These are phyloP conservation scores for Sebastes baramenuke DNA, from an alignment of 2,797 vertebrate genomes.

Conservation along the genomic window DNA sequence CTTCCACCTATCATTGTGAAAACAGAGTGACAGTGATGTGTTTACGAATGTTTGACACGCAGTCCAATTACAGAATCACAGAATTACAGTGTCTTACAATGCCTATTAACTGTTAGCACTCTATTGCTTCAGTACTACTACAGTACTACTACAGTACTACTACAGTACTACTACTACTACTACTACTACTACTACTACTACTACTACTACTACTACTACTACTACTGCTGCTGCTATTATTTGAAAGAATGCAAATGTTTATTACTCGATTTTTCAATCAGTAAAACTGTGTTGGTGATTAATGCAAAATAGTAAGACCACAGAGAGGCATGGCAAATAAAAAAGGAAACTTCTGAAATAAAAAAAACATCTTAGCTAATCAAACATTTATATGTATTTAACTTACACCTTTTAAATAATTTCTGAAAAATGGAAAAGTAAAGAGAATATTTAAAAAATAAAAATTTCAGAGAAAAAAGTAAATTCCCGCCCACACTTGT, in stretches of 20 bases:
- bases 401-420: too few species aligned
- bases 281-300: background rate
- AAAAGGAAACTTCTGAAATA: too few species aligned
- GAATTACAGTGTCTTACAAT: too few species aligned
- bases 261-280: background rate
- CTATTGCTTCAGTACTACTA: background rate
- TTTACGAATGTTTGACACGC: background rate
- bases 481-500: too few species aligned
- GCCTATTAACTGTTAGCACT: background rate
- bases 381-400: too few species aligned
- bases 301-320: background rate
- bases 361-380: background rate
- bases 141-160: too few species aligned
- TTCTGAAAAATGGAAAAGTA: background rate
- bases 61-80: background rate
- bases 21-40: too few species aligned
- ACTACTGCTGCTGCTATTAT: too few species aligned
- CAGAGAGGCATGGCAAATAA: background rate
- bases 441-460: background rate
- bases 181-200: rapidly evolving
- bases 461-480: too few species aligned
- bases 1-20: background rate
- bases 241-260: background rate
- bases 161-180: too few species aligned
- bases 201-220: background rate